A percentile compares a stretch with the other conserved stretches of the same genome.
Conservation (phyloP, 2,888 invertebrate genomes). For the Agapostemon virescens region DNA sequence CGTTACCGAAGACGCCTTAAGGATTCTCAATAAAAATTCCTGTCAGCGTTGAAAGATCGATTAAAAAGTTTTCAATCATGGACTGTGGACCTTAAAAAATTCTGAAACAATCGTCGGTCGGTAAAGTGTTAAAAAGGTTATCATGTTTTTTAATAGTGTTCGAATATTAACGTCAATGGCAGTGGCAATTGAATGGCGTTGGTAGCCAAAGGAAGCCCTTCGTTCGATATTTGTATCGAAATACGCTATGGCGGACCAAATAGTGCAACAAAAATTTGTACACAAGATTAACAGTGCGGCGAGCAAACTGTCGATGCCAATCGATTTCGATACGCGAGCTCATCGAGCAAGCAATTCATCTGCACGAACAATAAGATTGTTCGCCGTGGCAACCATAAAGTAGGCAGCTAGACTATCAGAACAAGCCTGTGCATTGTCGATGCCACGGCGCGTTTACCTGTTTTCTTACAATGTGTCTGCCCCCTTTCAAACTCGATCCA, state of each 20-base stretch:
- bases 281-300: not conserved
- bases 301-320: not conserved
- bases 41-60: no score
- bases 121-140: no score
- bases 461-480: conserved; percentile 38
- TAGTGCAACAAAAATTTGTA: not conserved
- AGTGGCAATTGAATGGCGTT: no score
- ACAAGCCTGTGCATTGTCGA: conserved; percentile 33
- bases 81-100: no score
- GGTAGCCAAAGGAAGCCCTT: no score
- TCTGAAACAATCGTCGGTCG: no score
- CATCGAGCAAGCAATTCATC: conserved; percentile 21
- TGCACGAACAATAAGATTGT: conserved; percentile 45
- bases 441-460: conserved; percentile 48
- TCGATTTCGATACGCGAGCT: conserved; percentile 26
- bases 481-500: conserved; percentile 31
- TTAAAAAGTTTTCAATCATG: no score
- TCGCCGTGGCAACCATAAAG: not conserved
- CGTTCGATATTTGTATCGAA: no score
- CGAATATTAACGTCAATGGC: no score
- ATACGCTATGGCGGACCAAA: not conserved
- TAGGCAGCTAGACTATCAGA: conserved; percentile 24
- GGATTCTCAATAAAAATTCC: no score
- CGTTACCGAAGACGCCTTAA: no score
- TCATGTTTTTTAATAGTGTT: no score